phyloP scores from a whole-genome alignment of 1,140 invertebrate species.

The Muscidifurax raptorellus region DNA sequence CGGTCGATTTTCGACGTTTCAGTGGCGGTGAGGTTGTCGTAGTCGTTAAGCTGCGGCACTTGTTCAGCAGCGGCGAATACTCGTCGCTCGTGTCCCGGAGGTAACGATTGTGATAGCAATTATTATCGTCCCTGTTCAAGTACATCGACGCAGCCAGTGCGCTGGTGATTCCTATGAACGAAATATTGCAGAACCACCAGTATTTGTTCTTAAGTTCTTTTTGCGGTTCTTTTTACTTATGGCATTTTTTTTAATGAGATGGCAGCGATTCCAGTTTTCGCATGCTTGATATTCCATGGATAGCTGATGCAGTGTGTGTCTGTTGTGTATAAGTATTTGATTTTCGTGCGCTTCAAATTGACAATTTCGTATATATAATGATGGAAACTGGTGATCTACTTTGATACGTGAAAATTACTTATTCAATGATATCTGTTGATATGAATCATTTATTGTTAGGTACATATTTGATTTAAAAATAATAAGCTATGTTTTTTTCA shows the following conservation, averaged over 20 bases:
- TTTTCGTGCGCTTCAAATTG: neutral
- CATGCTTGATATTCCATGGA: neutral
- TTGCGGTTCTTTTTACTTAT: slow-evolving; percentile 15
- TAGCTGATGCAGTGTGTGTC: neutral
- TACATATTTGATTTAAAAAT: neutral
- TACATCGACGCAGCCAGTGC: neutral
- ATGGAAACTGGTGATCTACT: neutral
- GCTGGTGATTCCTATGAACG: slow-evolving; percentile 30
- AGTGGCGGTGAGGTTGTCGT: neutral
- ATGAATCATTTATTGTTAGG: no score
- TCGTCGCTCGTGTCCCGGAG: neutral
- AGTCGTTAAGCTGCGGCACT: neutral
- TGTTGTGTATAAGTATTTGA: no score
- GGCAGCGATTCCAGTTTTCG: neutral
- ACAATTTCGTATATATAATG: neutral
- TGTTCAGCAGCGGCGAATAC: slow-evolving; percentile 39
- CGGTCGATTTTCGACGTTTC: neutral
- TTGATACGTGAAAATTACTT: no score
- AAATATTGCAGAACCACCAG: slow-evolving; percentile 40
- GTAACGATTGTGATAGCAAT: neutral
- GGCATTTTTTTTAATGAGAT: neutral
- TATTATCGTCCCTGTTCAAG: slow-evolving; percentile 1
- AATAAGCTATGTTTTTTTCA: neutral
- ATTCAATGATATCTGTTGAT: no score
- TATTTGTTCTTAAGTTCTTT: neutral